Conservation (phyloP, 2,113 vertebrate genomes). For the Corythoichthys intestinalis region DNA sequence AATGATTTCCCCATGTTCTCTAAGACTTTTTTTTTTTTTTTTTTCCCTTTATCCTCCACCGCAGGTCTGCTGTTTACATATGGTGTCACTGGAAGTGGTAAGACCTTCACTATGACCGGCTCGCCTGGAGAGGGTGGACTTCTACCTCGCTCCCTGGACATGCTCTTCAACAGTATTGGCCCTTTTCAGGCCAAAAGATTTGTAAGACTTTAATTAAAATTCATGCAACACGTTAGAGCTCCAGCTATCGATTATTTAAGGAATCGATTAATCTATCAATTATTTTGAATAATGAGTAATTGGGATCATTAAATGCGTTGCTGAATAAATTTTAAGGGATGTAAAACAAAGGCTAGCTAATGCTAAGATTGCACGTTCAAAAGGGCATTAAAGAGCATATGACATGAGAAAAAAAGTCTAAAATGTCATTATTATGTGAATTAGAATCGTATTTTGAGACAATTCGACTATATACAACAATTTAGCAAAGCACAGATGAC, state of each 20-base stretch:
- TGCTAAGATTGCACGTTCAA: too few species aligned
- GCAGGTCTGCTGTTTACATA: slow-evolving; percentile 94
- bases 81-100: slow-evolving; percentile 94
- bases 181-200: slow-evolving; percentile 91
- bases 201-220: slow-evolving; percentile 63
- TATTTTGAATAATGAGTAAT: not conserved
- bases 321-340: too few species aligned
- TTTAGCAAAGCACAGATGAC: too few species aligned
- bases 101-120: slow-evolving; percentile 94
- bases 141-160: slow-evolving; percentile 87
- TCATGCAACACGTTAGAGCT: not conserved
- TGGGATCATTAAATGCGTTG: too few species aligned
- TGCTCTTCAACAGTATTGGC: slow-evolving; percentile 94
- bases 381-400: too few species aligned
- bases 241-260: not conserved
- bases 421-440: too few species aligned
- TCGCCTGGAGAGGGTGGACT: slow-evolving; percentile 90
- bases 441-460: too few species aligned
- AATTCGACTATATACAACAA: too few species aligned
- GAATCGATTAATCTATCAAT: not conserved
- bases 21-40: not conserved
- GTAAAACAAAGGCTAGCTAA: too few species aligned
- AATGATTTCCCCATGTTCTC: not conserved
- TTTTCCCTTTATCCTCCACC: not conserved
- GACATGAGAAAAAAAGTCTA: too few species aligned